A percentile compares a stretch with the other conserved stretches of the same genome.
Conservation (phyloP, 1,140 invertebrate species). For the Antheraea mylitta region DNA sequence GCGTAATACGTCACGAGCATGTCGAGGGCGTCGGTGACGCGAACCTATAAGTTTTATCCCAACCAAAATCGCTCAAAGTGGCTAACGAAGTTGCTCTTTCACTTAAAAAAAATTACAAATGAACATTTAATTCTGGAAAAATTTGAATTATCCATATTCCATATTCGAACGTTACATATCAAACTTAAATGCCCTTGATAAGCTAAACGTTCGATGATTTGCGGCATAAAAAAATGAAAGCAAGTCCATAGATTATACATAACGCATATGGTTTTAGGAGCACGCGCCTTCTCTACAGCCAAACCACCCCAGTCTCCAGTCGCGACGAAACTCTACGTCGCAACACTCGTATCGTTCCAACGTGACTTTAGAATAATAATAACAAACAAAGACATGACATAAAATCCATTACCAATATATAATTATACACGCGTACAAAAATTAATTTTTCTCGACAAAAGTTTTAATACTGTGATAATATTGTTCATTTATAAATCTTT, state of each 20-base stretch:
- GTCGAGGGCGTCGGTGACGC: too few relatives aligned
- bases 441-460: neutral
- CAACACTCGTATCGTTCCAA: constrained; percentile 9
- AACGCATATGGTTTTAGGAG: neutral
- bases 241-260: neutral
- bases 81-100: too few relatives aligned
- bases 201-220: neutral
- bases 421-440: neutral
- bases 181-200: neutral
- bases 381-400: constrained; percentile 21
- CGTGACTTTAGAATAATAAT: neutral
- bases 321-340: constrained; percentile 8
- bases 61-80: too few relatives aligned
- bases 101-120: too few relatives aligned
- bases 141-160: neutral
- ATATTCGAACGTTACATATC: neutral
- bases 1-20: too few relatives aligned
- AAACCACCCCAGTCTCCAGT: constrained; percentile 6
- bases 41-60: too few relatives aligned
- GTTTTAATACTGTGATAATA: neutral
- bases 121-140: too few relatives aligned
- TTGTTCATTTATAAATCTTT: neutral
- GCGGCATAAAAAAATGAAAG: neutral
- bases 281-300: constrained; percentile 9
- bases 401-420: constrained; percentile 11